phyloP scores from a whole-genome alignment of 2,888 invertebrate genomes.

The Gandaritis pyraliata region DNA sequence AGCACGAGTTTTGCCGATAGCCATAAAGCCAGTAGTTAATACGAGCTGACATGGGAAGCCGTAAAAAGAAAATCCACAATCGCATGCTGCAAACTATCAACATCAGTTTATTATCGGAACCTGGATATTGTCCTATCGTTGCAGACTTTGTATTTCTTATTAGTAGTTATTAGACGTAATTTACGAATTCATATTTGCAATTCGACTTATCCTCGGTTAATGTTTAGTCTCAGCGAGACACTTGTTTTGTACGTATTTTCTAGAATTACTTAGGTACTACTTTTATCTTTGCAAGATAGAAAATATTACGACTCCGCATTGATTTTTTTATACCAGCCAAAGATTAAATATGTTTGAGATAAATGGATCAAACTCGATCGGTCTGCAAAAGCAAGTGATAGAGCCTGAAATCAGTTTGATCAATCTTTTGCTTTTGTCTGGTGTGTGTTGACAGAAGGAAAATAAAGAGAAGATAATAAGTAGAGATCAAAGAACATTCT shows the following conservation, averaged over 20 bases:
- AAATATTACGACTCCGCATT: too few species aligned
- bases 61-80: constrained; percentile 24
- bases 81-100: constrained; percentile 24
- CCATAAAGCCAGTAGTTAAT: constrained; percentile 26
- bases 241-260: too few species aligned
- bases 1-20: constrained; percentile 21
- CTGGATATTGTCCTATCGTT: not conserved
- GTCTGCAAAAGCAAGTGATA: not conserved
- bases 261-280: too few species aligned
- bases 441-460: constrained; percentile 7
- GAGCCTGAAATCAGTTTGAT: not conserved
- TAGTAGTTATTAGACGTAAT: too few species aligned
- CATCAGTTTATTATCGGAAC: constrained; percentile 15
- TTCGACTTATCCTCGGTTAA: too few species aligned
- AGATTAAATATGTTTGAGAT: not conserved
- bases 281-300: too few species aligned
- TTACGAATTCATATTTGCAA: too few species aligned
- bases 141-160: not conserved
- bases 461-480: constrained; percentile 3
- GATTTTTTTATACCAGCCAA: too few species aligned
- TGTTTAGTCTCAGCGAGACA: too few species aligned
- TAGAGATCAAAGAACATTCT: constrained; percentile 21
- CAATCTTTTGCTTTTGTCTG: constrained; percentile 1
- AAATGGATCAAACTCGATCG: not conserved
- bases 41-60: constrained; percentile 22